These are phyloP conservation scores for Bombus huntii DNA, from an alignment of 1,140 invertebrate species.

Conservation along the genomic window DNA sequence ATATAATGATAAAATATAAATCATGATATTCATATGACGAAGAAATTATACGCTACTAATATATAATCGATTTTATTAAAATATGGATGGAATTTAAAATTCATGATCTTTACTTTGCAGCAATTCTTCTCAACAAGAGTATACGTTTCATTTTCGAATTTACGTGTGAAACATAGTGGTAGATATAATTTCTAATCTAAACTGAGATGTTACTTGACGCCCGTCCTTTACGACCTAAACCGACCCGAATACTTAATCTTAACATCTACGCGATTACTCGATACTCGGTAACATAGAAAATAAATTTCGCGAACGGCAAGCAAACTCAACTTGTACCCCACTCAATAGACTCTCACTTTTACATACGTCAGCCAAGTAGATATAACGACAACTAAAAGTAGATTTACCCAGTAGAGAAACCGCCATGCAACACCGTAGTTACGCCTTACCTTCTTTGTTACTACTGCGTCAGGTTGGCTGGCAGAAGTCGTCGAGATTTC, in stretches of 20 bases:
- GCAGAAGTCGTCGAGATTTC: conserved; percentile 45
- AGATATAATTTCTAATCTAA: background rate
- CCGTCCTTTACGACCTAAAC: background rate
- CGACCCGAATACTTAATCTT: background rate
- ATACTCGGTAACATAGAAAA: background rate
- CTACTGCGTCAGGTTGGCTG: conserved; percentile 70
- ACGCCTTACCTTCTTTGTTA: conserved; percentile 74
- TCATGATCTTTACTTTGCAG: no score
- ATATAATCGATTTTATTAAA: no score
- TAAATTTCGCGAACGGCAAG: background rate
- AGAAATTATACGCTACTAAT: no score
- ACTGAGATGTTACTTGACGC: conserved; percentile 1
- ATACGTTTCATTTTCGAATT: background rate
- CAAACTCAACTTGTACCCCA: conserved; percentile 19
- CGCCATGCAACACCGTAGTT: conserved; percentile 16
- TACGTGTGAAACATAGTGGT: no score
- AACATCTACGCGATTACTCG: background rate
- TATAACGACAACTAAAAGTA: conserved; percentile 14
- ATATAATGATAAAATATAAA: no score
- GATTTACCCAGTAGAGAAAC: conserved; percentile 1
- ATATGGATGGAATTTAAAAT: no score
- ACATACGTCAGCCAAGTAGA: conserved; percentile 8
- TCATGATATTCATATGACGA: no score
- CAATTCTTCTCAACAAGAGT: no score
- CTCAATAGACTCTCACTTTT: background rate